These are phyloP conservation scores for Copidosoma floridanum DNA, from an alignment of 1,140 invertebrate species.

Conservation along the genomic window DNA sequence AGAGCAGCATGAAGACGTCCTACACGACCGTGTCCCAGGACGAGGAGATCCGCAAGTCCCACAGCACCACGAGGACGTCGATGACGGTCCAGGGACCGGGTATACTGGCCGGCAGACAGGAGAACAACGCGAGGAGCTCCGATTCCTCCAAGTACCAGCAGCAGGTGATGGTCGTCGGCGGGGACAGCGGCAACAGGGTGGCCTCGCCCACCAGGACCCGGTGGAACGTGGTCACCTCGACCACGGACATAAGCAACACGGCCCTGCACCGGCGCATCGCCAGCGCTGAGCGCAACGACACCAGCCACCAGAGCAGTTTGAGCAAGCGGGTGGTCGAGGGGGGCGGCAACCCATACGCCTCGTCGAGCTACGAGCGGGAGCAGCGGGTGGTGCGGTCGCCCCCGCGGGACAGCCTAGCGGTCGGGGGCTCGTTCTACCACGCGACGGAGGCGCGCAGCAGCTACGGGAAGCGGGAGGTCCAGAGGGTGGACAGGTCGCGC, in stretches of 20 bases:
- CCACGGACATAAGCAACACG: conserved; percentile 71
- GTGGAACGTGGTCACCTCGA: conserved; percentile 68
- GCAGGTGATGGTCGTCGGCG: too few relatives aligned
- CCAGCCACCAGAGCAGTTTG: conserved; percentile 21
- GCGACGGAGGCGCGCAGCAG: conserved; percentile 9
- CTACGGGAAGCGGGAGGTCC: background rate
- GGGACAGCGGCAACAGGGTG: conserved; percentile 23
- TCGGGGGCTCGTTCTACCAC: conserved; percentile 65
- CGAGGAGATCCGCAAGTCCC: conserved; percentile 55
- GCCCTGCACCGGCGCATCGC: conserved; percentile 69
- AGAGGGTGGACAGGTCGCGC: conserved; percentile 54
- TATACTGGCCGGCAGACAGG: conserved; percentile 8
- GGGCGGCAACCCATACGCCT: conserved; percentile 53
- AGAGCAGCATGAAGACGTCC: background rate
- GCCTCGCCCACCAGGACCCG: conserved; percentile 46
- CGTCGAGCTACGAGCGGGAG: conserved; percentile 50
- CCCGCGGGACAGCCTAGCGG: conserved; percentile 62
- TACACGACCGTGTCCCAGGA: background rate
- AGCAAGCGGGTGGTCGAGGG: conserved; percentile 61
- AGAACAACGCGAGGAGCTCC: conserved; percentile 40
- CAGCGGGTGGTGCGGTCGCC: conserved; percentile 58
- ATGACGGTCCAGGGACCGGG: conserved; percentile 50
- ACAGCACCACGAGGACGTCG: conserved; percentile 53
- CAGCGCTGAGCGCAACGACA: background rate
- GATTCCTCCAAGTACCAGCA: background rate